A percentile compares a stretch with the other conserved stretches of the same genome.
These are phyloP conservation scores for Zingel zingel DNA, from an alignment of 2,113 vertebrate genomes.

Conservation along the genomic window DNA sequence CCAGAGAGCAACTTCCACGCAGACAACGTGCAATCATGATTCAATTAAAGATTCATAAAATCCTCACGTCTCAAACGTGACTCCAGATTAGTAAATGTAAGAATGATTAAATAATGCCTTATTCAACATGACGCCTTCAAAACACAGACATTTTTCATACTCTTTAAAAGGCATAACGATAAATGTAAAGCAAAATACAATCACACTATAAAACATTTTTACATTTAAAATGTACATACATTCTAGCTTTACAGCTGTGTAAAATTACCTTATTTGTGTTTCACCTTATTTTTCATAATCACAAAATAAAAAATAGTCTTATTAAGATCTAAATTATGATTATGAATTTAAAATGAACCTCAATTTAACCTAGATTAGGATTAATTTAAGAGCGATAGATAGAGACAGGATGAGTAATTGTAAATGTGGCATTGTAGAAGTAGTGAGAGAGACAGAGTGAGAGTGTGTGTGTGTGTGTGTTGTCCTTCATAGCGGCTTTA, in stretches of 20 bases:
- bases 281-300: not conserved
- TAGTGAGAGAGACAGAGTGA: not conserved
- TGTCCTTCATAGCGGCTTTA: constrained; percentile 46
- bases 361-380: not conserved
- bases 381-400: not conserved
- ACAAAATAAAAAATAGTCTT: not conserved
- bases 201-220: constrained; percentile 40
- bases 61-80: not conserved
- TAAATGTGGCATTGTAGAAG: not conserved
- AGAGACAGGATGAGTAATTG: not conserved
- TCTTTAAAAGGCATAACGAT: constrained; percentile 47
- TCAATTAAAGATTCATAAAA: constrained; percentile 22
- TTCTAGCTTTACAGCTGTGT: constrained; percentile 15
- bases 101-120: constrained; percentile 6
- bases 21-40: not conserved
- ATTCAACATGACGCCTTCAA: not conserved
- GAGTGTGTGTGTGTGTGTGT: not conserved
- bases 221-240: constrained; percentile 54
- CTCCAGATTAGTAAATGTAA: not conserved
- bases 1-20: not conserved
- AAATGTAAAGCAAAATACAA: constrained; percentile 12
- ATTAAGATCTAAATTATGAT: constrained; percentile 4
- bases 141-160: not conserved
- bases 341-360: not conserved
- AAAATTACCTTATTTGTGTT: constrained; percentile 8